A percentile compares a stretch with the other conserved stretches of the same genome.
Evolutionary conservation across 2,888 invertebrate species (phyloP).

Genomic region (Hybos culiciformis): DNA sequence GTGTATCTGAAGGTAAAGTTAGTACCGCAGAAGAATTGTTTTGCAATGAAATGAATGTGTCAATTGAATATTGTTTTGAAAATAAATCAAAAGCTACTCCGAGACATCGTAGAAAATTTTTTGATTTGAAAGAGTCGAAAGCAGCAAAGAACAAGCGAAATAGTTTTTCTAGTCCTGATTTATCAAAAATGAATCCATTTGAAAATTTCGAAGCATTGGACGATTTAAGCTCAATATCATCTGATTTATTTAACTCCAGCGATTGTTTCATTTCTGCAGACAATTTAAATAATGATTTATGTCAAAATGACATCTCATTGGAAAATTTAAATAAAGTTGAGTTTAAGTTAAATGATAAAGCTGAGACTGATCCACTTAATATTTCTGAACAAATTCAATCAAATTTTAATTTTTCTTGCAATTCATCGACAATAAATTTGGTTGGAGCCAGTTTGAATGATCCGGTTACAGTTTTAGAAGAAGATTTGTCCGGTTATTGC

Average conservation of each 20-base stretch:
- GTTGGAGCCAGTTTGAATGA: conserved; percentile 29
- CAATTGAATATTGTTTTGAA: neutral
- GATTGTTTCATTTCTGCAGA: conserved; percentile 14
- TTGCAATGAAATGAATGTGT: no score
- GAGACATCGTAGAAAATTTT: neutral
- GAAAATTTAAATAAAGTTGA: conserved; percentile 6
- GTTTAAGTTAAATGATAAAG: conserved; percentile 8
- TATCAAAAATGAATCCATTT: conserved; percentile 28
- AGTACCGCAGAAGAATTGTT: conserved; percentile 18
- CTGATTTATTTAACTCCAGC: conserved; percentile 22
- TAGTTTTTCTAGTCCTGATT: conserved; percentile 35
- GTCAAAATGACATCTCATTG: conserved; percentile 9
- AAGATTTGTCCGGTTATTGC: conserved; percentile 33
- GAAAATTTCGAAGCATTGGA: conserved; percentile 19
- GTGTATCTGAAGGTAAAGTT: conserved; percentile 23
- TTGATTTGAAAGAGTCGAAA: conserved; percentile 6
- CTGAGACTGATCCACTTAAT: conserved; percentile 21
- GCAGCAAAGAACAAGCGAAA: conserved; percentile 24
- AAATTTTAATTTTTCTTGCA: conserved; percentile 34
- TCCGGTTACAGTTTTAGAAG: conserved; percentile 19
- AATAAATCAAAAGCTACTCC: neutral
- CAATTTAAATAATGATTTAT: conserved; percentile 10
- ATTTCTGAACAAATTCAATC: conserved; percentile 28
- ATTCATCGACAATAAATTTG: conserved; percentile 31
- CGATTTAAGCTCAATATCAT: conserved; percentile 18